Conservation (phyloP, 2,113 vertebrate genomes). For the Rissa tridactyla region DNA sequence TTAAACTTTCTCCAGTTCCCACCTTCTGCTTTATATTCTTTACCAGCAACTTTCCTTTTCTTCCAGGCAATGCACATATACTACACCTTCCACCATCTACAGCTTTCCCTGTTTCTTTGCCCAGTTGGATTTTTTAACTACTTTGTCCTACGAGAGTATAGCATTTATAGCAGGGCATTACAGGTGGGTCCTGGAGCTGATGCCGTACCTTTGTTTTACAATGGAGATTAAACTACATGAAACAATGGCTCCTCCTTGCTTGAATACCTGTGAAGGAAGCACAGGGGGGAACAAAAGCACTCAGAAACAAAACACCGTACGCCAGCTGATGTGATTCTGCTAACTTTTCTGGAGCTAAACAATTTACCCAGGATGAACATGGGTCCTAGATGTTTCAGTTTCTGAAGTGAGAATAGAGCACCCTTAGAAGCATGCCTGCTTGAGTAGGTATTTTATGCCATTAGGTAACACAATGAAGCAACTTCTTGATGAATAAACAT, state of each 20-base stretch:
- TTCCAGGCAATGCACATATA: not conserved
- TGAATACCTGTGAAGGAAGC: not conserved
- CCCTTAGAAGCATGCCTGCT: not conserved
- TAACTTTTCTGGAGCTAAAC: not conserved
- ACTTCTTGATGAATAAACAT: not conserved
- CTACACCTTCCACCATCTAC: not conserved
- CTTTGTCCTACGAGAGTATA: not conserved
- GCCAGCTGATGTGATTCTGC: not conserved
- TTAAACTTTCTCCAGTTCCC: not conserved
- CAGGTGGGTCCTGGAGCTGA: not conserved
- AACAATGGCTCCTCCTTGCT: not conserved
- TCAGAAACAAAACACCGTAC: not conserved
- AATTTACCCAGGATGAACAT: not conserved
- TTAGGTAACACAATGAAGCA: not conserved
- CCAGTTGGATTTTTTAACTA: not conserved
- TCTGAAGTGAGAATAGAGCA: not conserved
- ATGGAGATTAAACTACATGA: not conserved
- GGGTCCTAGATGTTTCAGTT: not conserved
- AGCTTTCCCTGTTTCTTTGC: not conserved
- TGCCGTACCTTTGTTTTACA: not conserved
- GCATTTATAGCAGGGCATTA: not conserved
- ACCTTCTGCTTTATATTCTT: not conserved
- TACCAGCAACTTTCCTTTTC: not conserved
- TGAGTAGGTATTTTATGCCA: not conserved
- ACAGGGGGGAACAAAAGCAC: rapidly evolving